phyloP scores from a whole-genome alignment of 1,140 invertebrate genomes.

The Ostrea denselamellosa region DNA sequence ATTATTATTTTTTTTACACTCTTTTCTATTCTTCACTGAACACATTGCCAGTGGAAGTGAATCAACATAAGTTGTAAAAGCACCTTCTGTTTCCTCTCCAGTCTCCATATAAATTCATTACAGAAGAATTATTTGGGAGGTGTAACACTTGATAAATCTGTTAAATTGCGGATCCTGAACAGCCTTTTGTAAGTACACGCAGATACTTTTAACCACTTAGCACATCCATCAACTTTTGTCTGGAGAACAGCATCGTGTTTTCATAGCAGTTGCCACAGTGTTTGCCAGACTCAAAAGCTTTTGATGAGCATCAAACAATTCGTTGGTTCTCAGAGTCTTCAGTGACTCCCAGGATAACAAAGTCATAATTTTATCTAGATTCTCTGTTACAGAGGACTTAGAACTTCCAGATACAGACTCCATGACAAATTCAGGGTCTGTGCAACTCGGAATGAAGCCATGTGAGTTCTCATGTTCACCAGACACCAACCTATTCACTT shows the following conservation, averaged over 20 bases:
- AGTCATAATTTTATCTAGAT: neutral
- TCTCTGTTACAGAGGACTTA: neutral
- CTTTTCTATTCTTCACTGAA: no score
- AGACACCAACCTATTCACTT: neutral
- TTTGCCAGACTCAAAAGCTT: conserved; percentile 42
- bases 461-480: neutral
- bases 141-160: no score
- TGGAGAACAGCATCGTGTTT: conserved; percentile 42
- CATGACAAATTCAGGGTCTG: neutral
- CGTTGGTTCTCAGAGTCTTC: conserved; percentile 16
- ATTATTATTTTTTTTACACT: no score
- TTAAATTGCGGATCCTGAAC: no score
- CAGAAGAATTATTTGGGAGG: no score
- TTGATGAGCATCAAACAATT: conserved; percentile 50
- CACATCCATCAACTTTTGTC: neutral
- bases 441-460: neutral
- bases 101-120: no score
- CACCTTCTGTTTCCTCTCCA: no score
- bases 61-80: no score
- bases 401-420: neutral
- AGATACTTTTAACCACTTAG: neutral
- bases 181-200: no score
- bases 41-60: no score
- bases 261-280: conserved; percentile 44
- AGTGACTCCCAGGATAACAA: conserved; percentile 25